A percentile compares a stretch with the other conserved stretches of the same genome.
Evolutionary conservation across 2,113 vertebrate species (phyloP).

Genomic region (Eulacestoma nigropectus): DNA sequence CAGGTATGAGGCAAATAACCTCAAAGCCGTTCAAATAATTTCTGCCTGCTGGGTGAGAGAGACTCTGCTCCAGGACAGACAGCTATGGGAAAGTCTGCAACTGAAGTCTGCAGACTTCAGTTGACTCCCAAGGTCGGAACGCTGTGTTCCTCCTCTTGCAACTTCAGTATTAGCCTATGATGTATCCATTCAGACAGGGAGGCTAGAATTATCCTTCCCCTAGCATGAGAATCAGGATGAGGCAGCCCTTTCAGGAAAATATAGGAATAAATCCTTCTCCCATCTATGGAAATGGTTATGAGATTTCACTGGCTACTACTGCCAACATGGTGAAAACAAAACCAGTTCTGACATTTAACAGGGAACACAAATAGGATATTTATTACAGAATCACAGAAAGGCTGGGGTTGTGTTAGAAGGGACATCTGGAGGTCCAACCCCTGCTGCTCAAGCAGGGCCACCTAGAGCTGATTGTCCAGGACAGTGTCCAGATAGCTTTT

Average conservation of each 20-base stretch:
- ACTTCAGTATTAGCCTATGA: background rate
- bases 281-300: background rate
- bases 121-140: accelerated
- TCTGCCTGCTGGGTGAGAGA: background rate
- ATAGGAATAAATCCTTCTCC: background rate
- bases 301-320: background rate
- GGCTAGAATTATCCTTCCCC: background rate
- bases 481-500: background rate
- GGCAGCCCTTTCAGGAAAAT: background rate
- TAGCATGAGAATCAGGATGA: background rate
- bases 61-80: background rate
- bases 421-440: background rate
- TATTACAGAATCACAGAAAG: background rate
- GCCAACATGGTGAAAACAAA: background rate
- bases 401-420: background rate
- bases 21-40: background rate
- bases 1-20: background rate
- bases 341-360: background rate
- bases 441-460: background rate
- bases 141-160: background rate
- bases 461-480: background rate
- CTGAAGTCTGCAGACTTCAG: background rate
- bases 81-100: background rate
- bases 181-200: background rate
- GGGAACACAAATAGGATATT: background rate